Evolutionary conservation across 1,140 invertebrate species (phyloP), one percentile per base, ranked within the genome.

Genomic region (Drosophila parabipectinata): DNA sequence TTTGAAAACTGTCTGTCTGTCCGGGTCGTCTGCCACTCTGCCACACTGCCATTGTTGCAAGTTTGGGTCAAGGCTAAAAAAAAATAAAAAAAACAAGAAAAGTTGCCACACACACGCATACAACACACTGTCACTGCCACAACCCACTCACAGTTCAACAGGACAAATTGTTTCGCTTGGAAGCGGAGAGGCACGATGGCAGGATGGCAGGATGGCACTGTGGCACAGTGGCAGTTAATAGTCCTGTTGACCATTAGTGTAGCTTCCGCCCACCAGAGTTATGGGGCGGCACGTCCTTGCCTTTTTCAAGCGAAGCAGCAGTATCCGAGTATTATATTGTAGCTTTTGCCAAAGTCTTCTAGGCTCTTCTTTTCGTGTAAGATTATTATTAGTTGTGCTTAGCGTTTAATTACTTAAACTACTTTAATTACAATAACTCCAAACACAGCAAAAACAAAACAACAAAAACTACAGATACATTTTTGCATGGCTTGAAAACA

Each of bases 401-500:
- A 59, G 56, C 57, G 28, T 37, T 12, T 12, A 10, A 39, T 67
- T 64, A 64, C n/a, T 30, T 61, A 45, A 53, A 51, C 34, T 34
- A 53, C 51, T 37, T 18, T 59, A 51, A 24, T 24, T 44, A 63
- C 48, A 64, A 75, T 24, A 77, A 80, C 50, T 60, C 24, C 21
- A 59, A 61, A 50, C 48, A 68, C 54, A 73, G 53, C 5, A 47
- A 21, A 21, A 56, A 54, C 32, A 64, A 30, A 74, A 67, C 47
- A 73, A 56, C 2, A 14, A 32, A 52, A 47, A n/a, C n/a, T n/a
- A n/a, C 58, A 59, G 52, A 75, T 57, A 62, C 72, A 77, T 87
- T 77, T 77, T 79, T 92, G 91, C 91, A 92, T 92, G 91, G 91
- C 91, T 92, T 92, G 91, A 91, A 91, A 91, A 21, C 69, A 80